These are phyloP conservation scores for Trissoscelio sp. DNA, from an alignment of 2,888 invertebrate genomes.

Conservation along the genomic window DNA sequence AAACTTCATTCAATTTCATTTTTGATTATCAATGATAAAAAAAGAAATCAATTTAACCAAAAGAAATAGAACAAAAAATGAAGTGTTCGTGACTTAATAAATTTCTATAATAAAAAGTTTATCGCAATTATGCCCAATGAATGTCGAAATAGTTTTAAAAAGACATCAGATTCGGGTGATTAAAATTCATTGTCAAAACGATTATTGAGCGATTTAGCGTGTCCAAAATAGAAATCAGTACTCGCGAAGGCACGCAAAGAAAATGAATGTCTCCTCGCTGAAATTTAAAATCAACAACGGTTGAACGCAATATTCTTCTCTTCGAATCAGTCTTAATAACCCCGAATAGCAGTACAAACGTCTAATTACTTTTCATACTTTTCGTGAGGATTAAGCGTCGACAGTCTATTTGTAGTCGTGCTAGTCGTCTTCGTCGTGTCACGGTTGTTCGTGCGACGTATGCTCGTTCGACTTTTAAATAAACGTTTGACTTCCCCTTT, in stretches of 20 bases:
- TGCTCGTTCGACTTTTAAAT: slow-evolving; percentile 75
- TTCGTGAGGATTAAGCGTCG: slow-evolving; percentile 77
- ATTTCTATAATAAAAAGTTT: slow-evolving; percentile 8
- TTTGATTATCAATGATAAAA: slow-evolving; percentile 5
- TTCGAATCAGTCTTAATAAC: slow-evolving; percentile 64
- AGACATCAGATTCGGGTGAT: slow-evolving; percentile 26
- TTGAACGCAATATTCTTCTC: slow-evolving; percentile 42
- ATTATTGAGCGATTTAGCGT: slow-evolving; percentile 26
- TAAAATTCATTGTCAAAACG: slow-evolving; percentile 39
- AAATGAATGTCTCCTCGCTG: slow-evolving; percentile 38
- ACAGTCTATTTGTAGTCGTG: slow-evolving; percentile 75
- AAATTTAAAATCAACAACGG: slow-evolving; percentile 58
- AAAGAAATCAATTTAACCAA: slow-evolving; percentile 14
- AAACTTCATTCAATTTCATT: slow-evolving; percentile 8
- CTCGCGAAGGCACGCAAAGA: slow-evolving; percentile 37
- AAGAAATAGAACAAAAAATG: slow-evolving; percentile 1
- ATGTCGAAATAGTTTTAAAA: slow-evolving; percentile 36
- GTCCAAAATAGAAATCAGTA: slow-evolving; percentile 41
- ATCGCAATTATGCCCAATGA: slow-evolving; percentile 36
- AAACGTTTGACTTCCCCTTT: slow-evolving; percentile 79
- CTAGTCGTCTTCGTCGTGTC: slow-evolving; percentile 64
- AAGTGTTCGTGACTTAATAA: slow-evolving; percentile 21
- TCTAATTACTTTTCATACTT: slow-evolving; percentile 82
- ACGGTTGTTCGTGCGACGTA: slow-evolving; percentile 72
- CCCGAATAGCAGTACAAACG: slow-evolving; percentile 69